Conservation (phyloP, 2,888 invertebrate species). For the Drosophila anceps region DNA sequence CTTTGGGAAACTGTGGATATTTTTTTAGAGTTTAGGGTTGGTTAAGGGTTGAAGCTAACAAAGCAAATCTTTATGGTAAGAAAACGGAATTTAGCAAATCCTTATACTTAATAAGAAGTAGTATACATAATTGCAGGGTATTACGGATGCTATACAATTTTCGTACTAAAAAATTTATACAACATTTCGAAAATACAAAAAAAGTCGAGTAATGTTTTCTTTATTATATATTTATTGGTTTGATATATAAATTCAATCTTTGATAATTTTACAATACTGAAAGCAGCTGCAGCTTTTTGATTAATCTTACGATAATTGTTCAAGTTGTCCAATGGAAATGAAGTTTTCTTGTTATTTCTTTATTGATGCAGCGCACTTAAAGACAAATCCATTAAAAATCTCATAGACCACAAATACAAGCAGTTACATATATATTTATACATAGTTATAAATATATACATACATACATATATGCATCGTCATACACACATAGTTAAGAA, state of each 20-base stretch:
- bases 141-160: neutral
- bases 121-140: neutral
- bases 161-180: no score
- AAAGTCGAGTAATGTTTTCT: no score
- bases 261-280: neutral
- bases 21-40: no score
- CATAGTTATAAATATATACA: neutral
- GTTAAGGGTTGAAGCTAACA: neutral
- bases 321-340: neutral
- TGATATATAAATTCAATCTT: no score
- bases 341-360: constrained; percentile 3
- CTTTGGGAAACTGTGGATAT: no score
- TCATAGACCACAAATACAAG: constrained; percentile 12
- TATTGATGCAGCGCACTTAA: neutral
- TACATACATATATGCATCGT: constrained; percentile 13
- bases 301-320: neutral
- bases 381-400: constrained; percentile 39
- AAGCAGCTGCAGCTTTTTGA: neutral
- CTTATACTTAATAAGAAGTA: neutral
- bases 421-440: constrained; percentile 6
- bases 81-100: neutral
- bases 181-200: no score
- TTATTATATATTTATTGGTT: no score
- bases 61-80: neutral
- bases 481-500: constrained; percentile 30